These are phyloP conservation scores for Ptiloglossa arizonensis DNA, from an alignment of 1,140 invertebrate genomes.

Conservation along the genomic window DNA sequence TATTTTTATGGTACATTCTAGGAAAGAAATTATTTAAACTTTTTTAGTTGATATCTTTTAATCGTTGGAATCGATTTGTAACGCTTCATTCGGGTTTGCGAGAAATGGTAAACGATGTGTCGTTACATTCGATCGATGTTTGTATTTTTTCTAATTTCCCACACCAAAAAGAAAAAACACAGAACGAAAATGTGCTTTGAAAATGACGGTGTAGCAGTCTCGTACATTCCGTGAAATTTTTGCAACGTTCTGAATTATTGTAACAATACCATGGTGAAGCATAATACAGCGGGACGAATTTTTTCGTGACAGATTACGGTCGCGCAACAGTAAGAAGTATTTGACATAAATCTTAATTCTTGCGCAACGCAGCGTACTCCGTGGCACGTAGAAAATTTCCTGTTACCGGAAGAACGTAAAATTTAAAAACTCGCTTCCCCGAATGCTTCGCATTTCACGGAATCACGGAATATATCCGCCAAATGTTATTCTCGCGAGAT, in stretches of 20 bases:
- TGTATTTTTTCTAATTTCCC: too few species aligned
- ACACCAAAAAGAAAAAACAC: too few species aligned
- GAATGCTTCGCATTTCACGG: slow-evolving; percentile 7
- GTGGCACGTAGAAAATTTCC: slow-evolving; percentile 42
- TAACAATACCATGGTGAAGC: too few species aligned
- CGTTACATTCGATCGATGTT: too few species aligned
- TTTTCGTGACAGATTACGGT: slow-evolving; percentile 8
- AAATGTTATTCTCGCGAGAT: background rate
- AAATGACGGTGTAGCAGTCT: background rate
- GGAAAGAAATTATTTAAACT: too few species aligned
- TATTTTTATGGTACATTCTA: too few species aligned
- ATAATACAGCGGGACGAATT: background rate
- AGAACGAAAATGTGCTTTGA: background rate
- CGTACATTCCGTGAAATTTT: background rate
- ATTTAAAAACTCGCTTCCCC: slow-evolving; percentile 19
- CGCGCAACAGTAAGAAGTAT: slow-evolving; percentile 6
- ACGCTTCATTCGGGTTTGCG: too few species aligned
- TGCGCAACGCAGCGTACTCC: background rate
- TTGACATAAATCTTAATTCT: slow-evolving; percentile 40
- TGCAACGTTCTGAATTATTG: background rate
- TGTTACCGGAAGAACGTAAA: slow-evolving; percentile 16
- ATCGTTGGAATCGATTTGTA: too few species aligned
- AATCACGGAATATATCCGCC: background rate
- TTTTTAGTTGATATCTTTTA: too few species aligned
- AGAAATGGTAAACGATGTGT: too few species aligned